phyloP scores from a whole-genome alignment of 2,888 invertebrate genomes.

The Epistrophe eligans region DNA sequence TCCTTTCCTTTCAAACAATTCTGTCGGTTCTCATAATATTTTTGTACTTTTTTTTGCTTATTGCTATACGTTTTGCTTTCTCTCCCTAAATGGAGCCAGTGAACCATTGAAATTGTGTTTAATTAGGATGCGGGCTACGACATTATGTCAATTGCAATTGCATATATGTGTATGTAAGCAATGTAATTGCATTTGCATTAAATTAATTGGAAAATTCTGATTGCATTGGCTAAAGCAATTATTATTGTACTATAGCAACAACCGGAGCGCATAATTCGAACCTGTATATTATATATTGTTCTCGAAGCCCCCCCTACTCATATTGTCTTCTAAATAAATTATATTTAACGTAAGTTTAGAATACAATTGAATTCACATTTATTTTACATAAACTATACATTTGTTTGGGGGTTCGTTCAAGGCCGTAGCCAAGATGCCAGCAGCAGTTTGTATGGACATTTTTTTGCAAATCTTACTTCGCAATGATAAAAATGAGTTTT shows the following conservation, averaged over 20 bases:
- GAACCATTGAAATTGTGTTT: conserved; percentile 71
- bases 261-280: conserved; percentile 7
- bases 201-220: conserved; percentile 74
- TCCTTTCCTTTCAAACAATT: conserved; percentile 54
- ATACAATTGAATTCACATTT: conserved; percentile 20
- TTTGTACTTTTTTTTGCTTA: conserved; percentile 16
- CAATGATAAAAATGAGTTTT: no score
- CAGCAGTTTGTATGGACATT: no score
- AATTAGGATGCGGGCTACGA: conserved; percentile 74
- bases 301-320: not conserved
- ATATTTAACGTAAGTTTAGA: conserved; percentile 41
- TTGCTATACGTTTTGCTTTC: not conserved
- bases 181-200: conserved; percentile 73
- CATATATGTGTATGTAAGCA: conserved; percentile 57
- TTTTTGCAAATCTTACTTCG: no score
- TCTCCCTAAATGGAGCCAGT: conserved; percentile 59
- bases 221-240: conserved; percentile 53
- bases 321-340: conserved; percentile 23
- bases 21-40: conserved; percentile 30
- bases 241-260: conserved; percentile 19
- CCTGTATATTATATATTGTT: not conserved
- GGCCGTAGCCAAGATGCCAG: not conserved
- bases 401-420: not conserved
- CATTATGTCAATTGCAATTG: conserved; percentile 72
- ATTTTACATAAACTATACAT: not conserved